Evolutionary conservation across 2,113 vertebrate species (phyloP).

Genomic region (Nothoprocta perdicaria): DNA sequence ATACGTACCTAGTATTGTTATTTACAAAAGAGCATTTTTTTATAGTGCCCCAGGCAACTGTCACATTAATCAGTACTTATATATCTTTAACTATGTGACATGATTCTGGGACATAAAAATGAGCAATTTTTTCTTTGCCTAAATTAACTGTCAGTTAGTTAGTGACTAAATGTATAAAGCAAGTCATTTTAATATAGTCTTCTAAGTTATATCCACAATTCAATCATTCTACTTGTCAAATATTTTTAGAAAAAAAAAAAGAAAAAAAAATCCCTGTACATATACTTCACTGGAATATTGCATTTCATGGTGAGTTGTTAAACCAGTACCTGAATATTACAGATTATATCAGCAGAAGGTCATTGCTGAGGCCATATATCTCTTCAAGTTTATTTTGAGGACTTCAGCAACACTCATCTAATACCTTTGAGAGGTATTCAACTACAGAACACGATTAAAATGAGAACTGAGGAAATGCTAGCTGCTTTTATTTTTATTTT

Average conservation of each 20-base stretch:
- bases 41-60: not conserved
- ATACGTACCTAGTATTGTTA: not conserved
- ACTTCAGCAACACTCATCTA: not conserved
- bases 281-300: not conserved
- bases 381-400: not conserved
- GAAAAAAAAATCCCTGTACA: not conserved
- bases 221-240: not conserved
- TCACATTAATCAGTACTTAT: not conserved
- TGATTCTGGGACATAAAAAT: not conserved
- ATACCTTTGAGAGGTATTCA: not conserved
- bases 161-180: not conserved
- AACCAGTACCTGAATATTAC: not conserved
- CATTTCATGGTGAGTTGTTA: not conserved
- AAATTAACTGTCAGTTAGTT: not conserved
- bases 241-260: not conserved
- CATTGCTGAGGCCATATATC: not conserved
- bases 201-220: not conserved
- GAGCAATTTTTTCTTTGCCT: not conserved
- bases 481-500: not conserved
- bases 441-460: not conserved
- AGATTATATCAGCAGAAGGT: not conserved
- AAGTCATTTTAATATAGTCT: not conserved
- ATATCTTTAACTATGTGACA: not conserved
- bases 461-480: not conserved
- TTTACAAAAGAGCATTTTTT: not conserved